Evolutionary conservation across 1,140 invertebrate genomes (phyloP), one percentile per base, ranked within the genome.

Genomic region (Varroa destructor): DNA sequence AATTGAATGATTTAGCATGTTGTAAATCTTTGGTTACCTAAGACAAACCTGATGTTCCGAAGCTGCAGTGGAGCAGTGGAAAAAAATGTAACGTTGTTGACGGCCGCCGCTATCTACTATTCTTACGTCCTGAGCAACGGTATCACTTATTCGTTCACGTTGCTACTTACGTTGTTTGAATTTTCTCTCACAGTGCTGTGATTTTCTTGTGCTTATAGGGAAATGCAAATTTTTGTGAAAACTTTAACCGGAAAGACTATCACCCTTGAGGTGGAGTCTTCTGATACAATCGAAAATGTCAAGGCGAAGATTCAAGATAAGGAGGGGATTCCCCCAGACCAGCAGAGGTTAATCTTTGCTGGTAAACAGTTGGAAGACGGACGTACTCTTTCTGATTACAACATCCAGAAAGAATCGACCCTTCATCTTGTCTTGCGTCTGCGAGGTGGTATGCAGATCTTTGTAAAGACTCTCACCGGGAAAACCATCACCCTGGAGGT

Each of bases 221-320:
- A 78, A 56, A 84, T 84, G 83, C 82, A 83, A 73, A 82, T 83
- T 71, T 83, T 82, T 72, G 82, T 83, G 0, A 82, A 83, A 72
- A 83, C 81, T 10, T 74, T 83, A 3, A 82, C 81, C 43, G 74
- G 82, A 14, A 82, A 84, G 72, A 85, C 83, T 56, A 82, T 84
- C 72, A 83, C 82, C 42, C 76, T 84, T 10, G 82, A 85, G 72
- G 81, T 83, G 57, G 81, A 82, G 57, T 76, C 82, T 43, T 90
- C 88, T 58, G 90, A 94, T 80, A 92, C 91, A 43, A 93, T 94
- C 78, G 89, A 93, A 81, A 91, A 93, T 88, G 90, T 94, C 1
- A 93, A 93, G 80, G 87, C 90, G 25, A 93, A 93, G 79, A 93
- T 94, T 78, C 90, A 93, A 81, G 83, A 84, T 75, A 84, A 84